Conservation (phyloP, 1,140 invertebrate species). For the Maniola jurtina region DNA sequence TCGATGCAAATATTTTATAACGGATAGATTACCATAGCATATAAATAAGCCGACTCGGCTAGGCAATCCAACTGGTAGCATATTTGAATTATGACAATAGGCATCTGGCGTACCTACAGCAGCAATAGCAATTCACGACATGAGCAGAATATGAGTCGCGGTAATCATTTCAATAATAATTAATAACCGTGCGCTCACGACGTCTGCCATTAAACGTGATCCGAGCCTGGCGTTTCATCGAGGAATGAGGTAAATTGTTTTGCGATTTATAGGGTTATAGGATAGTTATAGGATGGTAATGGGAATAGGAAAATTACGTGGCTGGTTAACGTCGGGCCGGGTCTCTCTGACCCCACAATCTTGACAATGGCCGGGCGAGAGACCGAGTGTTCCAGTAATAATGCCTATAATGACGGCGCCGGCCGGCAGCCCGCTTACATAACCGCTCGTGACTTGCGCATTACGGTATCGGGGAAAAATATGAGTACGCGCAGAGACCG, state of each 20-base stretch:
- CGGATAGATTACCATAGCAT: conserved; percentile 15
- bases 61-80: conserved; percentile 16
- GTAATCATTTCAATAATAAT: conserved; percentile 71
- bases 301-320: conserved; percentile 70
- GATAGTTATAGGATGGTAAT: conserved; percentile 1
- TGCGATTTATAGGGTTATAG: conserved; percentile 75
- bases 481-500: conserved; percentile 49
- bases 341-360: conserved; percentile 73
- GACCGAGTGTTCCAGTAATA: conserved; percentile 66
- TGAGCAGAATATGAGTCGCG: conserved; percentile 52
- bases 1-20: no score
- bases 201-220: conserved; percentile 62
- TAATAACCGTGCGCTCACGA: conserved; percentile 71
- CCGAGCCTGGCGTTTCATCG: conserved; percentile 47
- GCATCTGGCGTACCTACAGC: conserved; percentile 33
- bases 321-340: conserved; percentile 58
- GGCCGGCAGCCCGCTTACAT: conserved; percentile 73
- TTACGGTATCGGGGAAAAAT: conserved; percentile 74
- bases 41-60: conserved; percentile 14
- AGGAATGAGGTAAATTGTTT: conserved; percentile 66
- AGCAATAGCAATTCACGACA: conserved; percentile 43
- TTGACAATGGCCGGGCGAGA: conserved; percentile 70
- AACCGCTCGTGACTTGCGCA: conserved; percentile 75
- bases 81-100: conserved; percentile 48
- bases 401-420: conserved; percentile 70